A percentile compares a stretch with the other conserved stretches of the same genome.
Conservation (phyloP, 2,888 invertebrate species). For the Pomacea canaliculata region DNA sequence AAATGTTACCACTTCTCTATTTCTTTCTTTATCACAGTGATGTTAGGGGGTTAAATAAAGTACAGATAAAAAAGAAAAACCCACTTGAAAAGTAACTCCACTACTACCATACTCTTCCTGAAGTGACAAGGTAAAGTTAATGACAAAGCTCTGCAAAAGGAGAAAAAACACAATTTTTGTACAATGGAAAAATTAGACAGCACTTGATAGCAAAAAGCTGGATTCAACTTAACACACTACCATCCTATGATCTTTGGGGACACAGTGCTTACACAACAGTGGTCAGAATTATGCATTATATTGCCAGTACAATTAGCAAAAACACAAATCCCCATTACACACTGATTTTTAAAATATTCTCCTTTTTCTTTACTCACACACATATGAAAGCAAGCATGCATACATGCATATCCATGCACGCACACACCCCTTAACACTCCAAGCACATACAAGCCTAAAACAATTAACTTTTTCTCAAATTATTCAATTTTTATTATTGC, state of each 20-base stretch:
- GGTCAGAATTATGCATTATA: too few relatives aligned
- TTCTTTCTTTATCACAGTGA: too few relatives aligned
- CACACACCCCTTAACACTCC: neutral
- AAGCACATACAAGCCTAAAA: neutral
- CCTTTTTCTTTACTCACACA: neutral
- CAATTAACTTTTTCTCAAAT: too few relatives aligned
- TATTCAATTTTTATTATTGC: slow-evolving; percentile 6
- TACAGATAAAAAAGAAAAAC: neutral
- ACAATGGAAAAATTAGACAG: neutral
- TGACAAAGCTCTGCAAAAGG: slow-evolving; percentile 40
- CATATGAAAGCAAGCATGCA: slow-evolving; percentile 1
- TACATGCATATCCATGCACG: neutral
- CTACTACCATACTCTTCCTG: slow-evolving; percentile 66
- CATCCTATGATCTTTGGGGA: neutral
- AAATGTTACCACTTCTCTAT: too few relatives aligned
- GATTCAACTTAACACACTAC: neutral
- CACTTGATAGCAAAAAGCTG: neutral
- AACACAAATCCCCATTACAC: neutral
- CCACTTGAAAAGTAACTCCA: slow-evolving; percentile 69
- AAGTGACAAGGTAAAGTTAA: slow-evolving; percentile 65
- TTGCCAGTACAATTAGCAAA: too few relatives aligned
- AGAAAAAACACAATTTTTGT: neutral
- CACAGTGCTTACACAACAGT: neutral
- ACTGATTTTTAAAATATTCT: neutral
- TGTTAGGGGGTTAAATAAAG: too few relatives aligned